Conservation (phyloP, 2,113 vertebrate genomes). For the Hemiscyllium ocellatum region DNA sequence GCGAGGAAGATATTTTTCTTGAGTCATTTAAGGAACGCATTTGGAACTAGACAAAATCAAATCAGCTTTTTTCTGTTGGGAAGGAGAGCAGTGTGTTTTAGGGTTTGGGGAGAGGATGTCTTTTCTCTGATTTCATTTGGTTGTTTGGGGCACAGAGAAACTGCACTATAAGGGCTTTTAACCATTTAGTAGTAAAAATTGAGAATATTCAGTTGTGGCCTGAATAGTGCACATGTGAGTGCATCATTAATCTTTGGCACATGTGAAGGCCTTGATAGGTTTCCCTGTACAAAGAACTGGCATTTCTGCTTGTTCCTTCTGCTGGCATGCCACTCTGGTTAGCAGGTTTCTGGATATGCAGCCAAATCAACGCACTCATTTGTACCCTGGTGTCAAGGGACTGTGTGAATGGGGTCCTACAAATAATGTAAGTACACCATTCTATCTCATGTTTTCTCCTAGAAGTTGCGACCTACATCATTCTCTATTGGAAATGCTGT, state of each 20-base stretch:
- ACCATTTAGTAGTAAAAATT: neutral
- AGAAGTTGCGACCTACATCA: slow-evolving; percentile 61
- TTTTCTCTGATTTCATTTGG: neutral
- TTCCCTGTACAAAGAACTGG: slow-evolving; percentile 16
- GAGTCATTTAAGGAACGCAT: neutral
- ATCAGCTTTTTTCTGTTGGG: neutral
- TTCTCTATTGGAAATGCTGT: slow-evolving; percentile 71
- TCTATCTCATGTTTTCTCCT: slow-evolving; percentile 53
- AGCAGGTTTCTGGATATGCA: slow-evolving; percentile 32
- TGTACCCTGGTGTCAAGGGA: slow-evolving; percentile 36
- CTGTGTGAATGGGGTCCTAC: neutral
- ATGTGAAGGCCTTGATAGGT: neutral
- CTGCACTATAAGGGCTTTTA: neutral
- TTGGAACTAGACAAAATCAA: neutral
- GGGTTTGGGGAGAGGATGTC: neutral
- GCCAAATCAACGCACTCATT: slow-evolving; percentile 28
- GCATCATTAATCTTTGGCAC: slow-evolving; percentile 27
- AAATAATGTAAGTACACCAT: slow-evolving; percentile 46
- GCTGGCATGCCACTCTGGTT: slow-evolving; percentile 33
- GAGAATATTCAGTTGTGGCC: neutral
- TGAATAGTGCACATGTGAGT: slow-evolving; percentile 24
- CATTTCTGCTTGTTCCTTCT: slow-evolving; percentile 29
- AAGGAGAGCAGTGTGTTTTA: neutral
- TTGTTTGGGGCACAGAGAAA: neutral
- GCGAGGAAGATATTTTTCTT: neutral